phyloP scores from a whole-genome alignment of 2,797 vertebrate genomes.

The Coilia nasus region DNA sequence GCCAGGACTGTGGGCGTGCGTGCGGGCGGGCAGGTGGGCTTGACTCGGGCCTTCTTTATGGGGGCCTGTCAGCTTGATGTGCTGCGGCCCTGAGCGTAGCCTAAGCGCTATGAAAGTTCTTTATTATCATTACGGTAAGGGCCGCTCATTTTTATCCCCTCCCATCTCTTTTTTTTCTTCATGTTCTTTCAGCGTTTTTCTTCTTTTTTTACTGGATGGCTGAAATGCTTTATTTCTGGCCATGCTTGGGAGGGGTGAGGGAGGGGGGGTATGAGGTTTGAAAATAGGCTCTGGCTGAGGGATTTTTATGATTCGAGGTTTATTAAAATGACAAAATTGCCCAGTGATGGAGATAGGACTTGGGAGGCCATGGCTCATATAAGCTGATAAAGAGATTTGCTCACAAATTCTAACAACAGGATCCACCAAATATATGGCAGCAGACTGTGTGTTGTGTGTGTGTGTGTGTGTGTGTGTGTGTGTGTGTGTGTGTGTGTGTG shows the following conservation, averaged over 20 bases:
- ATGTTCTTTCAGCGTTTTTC: background rate
- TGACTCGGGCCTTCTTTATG: background rate
- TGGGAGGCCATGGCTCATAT: conserved; percentile 36
- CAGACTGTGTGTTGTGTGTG: conserved; percentile 5
- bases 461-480: background rate
- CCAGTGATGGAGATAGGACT: conserved; percentile 36
- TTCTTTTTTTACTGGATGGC: background rate
- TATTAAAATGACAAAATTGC: conserved; percentile 65
- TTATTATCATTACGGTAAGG: conserved; percentile 7
- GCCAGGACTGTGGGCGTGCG: background rate
- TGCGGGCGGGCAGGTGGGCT: background rate
- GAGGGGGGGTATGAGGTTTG: conserved; percentile 58
- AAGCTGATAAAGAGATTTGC: conserved; percentile 60
- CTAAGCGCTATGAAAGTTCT: conserved; percentile 19
- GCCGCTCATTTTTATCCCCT: background rate
- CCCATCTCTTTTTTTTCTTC: background rate
- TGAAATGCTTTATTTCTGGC: conserved; percentile 27
- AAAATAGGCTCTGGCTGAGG: conserved; percentile 66
- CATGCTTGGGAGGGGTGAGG: conserved; percentile 32
- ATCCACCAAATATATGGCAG: conserved; percentile 30
- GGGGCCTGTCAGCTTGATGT: conserved; percentile 16
- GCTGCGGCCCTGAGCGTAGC: conserved; percentile 1
- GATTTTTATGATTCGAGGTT: conserved; percentile 75
- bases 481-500: conserved; percentile 23
- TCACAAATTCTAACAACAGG: conserved; percentile 59